These are phyloP conservation scores for Malaclemys terrapin DNA, from an alignment of 2,113 vertebrate genomes.

Conservation along the genomic window DNA sequence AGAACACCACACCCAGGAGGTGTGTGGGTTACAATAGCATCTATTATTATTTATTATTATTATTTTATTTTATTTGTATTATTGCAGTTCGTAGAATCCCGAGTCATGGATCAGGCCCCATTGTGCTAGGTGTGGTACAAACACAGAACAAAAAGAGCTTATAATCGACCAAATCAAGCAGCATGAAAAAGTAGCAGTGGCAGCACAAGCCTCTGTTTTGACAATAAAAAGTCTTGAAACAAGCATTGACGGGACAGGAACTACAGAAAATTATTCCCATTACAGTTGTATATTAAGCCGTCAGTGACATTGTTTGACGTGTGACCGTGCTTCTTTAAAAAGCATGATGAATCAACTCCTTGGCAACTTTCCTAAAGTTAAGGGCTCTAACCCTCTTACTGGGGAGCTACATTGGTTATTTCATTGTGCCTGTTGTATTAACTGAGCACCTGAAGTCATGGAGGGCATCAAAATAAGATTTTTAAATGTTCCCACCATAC, in stretches of 20 bases:
- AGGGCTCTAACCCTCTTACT: background rate
- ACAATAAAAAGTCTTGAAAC: background rate
- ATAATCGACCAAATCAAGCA: no score
- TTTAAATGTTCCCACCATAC: background rate
- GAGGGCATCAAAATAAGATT: background rate
- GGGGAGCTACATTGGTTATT: background rate
- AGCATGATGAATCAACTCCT: background rate
- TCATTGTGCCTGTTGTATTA: fast-evolving
- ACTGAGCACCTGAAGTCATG: background rate
- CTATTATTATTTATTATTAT: no score
- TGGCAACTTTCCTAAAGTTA: background rate
- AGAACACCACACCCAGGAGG: no score
- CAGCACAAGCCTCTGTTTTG: background rate
- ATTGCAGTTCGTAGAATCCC: no score
- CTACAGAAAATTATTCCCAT: background rate
- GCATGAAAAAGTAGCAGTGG: background rate
- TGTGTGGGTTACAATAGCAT: no score
- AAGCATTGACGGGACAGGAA: background rate
- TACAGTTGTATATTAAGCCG: background rate
- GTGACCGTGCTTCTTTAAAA: background rate
- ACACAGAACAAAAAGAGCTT: no score
- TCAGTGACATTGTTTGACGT: background rate
- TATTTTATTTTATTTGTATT: no score
- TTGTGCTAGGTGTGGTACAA: no score
- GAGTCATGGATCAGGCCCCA: no score